A percentile compares a stretch with the other conserved stretches of the same genome.
Conservation (phyloP, 1,140 invertebrate species). For the Penaeus chinensis region DNA sequence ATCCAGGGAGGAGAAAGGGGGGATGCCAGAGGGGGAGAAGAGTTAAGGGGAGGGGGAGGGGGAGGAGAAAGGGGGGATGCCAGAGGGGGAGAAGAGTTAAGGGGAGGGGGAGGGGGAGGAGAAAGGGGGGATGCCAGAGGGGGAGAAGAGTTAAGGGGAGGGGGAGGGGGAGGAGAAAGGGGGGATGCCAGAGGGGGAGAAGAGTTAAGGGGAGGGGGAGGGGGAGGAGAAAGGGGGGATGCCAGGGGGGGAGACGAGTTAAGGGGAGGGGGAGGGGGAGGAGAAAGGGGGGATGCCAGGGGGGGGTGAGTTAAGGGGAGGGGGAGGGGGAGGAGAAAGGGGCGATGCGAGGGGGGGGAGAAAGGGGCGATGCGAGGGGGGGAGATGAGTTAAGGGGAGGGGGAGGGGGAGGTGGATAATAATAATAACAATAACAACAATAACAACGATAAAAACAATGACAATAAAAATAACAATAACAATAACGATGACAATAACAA, state of each 20-base stretch:
- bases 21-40: no score
- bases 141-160: neutral
- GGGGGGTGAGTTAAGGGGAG: no score
- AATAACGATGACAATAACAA: no score
- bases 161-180: neutral
- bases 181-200: neutral
- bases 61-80: neutral
- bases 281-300: no score
- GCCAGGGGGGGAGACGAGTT: neutral
- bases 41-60: no score
- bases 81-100: neutral
- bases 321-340: neutral
- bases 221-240: neutral
- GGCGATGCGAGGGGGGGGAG: no score
- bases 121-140: neutral
- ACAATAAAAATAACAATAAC: no score
- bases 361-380: neutral
- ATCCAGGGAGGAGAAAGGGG: no score
- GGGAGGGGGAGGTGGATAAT: neutral
- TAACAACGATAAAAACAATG: no score
- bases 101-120: neutral
- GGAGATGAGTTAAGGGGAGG: neutral
- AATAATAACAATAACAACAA: no score
- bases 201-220: no score
- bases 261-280: neutral